phyloP scores from a whole-genome alignment of 2,113 vertebrate genomes.

The Eonycteris spelaea region DNA sequence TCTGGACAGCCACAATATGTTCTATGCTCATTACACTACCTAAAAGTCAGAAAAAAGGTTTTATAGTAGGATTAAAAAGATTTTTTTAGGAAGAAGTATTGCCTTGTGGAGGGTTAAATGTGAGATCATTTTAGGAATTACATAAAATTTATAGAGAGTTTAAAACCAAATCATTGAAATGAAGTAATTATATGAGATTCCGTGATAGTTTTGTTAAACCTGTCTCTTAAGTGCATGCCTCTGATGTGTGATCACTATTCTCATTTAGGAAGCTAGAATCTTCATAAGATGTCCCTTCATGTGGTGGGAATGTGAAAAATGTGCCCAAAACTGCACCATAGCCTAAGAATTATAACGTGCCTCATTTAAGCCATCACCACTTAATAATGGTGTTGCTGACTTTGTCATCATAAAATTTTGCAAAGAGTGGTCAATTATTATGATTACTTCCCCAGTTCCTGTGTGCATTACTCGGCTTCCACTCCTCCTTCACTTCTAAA shows the following conservation, averaged over 20 bases:
- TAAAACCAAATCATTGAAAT: slow-evolving; percentile 37
- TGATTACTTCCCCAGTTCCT: not conserved
- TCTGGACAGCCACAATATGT: not conserved
- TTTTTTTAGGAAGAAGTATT: slow-evolving; percentile 47
- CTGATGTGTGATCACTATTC: not conserved
- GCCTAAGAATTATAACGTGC: not conserved
- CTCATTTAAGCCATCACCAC: not conserved
- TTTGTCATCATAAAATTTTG: not conserved
- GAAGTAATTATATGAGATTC: not conserved
- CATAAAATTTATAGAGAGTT: not conserved
- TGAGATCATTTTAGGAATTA: slow-evolving; percentile 53
- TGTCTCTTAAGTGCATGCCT: not conserved
- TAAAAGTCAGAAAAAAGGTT: slow-evolving; percentile 37
- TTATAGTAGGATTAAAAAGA: slow-evolving; percentile 20
- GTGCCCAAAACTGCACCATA: not conserved
- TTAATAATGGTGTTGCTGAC: not conserved
- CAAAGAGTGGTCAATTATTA: not conserved
- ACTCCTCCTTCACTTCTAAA: not conserved
- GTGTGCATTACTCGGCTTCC: not conserved
- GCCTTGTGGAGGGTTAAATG: not conserved
- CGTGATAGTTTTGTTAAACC: not conserved
- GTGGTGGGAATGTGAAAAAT: not conserved
- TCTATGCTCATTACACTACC: not conserved
- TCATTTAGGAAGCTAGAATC: not conserved
- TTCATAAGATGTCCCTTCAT: not conserved